These are phyloP conservation scores for Percina caprodes DNA, from an alignment of 2,113 vertebrate species.

Conservation along the genomic window DNA sequence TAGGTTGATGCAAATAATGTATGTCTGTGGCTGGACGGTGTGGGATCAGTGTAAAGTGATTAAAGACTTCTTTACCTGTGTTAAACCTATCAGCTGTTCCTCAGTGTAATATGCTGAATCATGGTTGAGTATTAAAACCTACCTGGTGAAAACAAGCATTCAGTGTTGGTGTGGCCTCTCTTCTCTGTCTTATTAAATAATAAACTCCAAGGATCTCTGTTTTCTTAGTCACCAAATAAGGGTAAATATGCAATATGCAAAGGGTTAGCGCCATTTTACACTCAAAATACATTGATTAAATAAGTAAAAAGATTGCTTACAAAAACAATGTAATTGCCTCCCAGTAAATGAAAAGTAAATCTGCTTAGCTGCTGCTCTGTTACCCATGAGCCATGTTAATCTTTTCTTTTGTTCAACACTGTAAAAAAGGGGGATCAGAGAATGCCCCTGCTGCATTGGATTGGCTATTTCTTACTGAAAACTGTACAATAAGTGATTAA, in stretches of 20 bases:
- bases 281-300: slow-evolving; percentile 3
- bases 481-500: slow-evolving; percentile 21
- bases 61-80: slow-evolving; percentile 38
- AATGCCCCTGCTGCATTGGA: slow-evolving; percentile 15
- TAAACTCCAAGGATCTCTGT: neutral
- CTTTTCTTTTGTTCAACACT: slow-evolving; percentile 56
- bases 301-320: slow-evolving; percentile 14
- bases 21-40: slow-evolving; percentile 3
- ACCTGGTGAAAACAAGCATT: slow-evolving; percentile 38
- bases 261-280: neutral
- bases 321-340: slow-evolving; percentile 43
- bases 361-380: slow-evolving; percentile 54
- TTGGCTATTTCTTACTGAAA: slow-evolving; percentile 19
- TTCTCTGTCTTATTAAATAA: slow-evolving; percentile 12
- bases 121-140: slow-evolving; percentile 76
- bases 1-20: slow-evolving; percentile 67
- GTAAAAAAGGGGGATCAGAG: slow-evolving; percentile 17
- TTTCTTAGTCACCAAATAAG: neutral
- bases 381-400: slow-evolving; percentile 57
- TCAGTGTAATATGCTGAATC: slow-evolving; percentile 73
- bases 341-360: slow-evolving; percentile 62
- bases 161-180: slow-evolving; percentile 32
- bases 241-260: neutral
- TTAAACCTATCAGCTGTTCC: slow-evolving; percentile 48
- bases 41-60: slow-evolving; percentile 4